phyloP scores from a whole-genome alignment of 2,888 invertebrate genomes.

The Rhingia rostrata region DNA sequence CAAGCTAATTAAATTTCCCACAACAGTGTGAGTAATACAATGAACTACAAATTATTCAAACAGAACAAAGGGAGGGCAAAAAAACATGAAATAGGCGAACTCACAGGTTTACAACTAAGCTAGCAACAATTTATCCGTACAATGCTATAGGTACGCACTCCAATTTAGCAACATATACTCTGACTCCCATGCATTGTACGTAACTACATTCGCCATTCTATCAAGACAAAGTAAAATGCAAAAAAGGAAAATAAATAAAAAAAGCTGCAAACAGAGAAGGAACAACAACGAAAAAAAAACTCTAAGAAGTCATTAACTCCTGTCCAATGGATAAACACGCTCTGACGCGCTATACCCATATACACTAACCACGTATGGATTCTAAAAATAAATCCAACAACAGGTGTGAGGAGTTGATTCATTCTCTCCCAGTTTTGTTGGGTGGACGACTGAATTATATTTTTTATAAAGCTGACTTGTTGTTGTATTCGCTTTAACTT shows the following conservation, averaged over 20 bases:
- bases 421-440: conserved; percentile 44
- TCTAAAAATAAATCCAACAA: conserved; percentile 71
- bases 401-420: conserved; percentile 69
- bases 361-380: conserved; percentile 24
- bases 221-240: conserved; percentile 53
- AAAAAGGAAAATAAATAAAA: conserved; percentile 22
- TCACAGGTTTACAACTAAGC: conserved; percentile 46
- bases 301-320: conserved; percentile 66
- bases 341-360: conserved; percentile 41
- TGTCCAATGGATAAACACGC: conserved; percentile 60
- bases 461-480: conserved; percentile 42
- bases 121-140: conserved; percentile 69
- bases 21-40: conserved; percentile 63
- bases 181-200: conserved; percentile 32
- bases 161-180: conserved; percentile 44
- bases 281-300: conserved; percentile 28
- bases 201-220: conserved; percentile 9
- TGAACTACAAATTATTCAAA: conserved; percentile 71
- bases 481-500: background rate
- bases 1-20: conserved; percentile 43
- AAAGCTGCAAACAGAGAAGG: conserved; percentile 8
- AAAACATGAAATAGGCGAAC: conserved; percentile 14
- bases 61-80: conserved; percentile 10
- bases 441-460: conserved; percentile 3
- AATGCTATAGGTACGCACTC: conserved; percentile 45